phyloP scores from a whole-genome alignment of 2,888 invertebrate species.

The Oxyteleia sp. region DNA sequence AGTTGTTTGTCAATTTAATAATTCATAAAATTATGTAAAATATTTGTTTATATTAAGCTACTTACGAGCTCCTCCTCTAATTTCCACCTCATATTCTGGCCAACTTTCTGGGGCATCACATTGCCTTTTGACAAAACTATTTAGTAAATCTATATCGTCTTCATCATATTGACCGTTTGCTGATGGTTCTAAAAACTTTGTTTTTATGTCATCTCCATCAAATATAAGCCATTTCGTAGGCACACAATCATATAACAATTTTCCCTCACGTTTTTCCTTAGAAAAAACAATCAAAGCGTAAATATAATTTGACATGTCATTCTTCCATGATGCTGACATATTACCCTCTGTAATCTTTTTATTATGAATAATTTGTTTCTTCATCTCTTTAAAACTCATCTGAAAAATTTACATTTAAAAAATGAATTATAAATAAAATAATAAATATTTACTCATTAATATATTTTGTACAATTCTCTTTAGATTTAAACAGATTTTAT shows the following conservation, averaged over 20 bases:
- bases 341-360: neutral
- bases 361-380: neutral
- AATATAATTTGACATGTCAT: neutral
- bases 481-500: too few relatives aligned
- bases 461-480: too few relatives aligned
- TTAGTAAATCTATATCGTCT: conserved; percentile 1
- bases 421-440: too few relatives aligned
- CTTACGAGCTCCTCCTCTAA: conserved; percentile 28
- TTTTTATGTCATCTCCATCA: conserved; percentile 7
- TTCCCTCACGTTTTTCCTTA: conserved; percentile 8
- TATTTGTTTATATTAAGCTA: neutral
- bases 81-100: conserved; percentile 32
- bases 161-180: conserved; percentile 1
- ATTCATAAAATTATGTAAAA: too few relatives aligned
- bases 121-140: conserved; percentile 10
- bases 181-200: conserved; percentile 28
- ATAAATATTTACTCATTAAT: too few relatives aligned
- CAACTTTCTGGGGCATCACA: conserved; percentile 24
- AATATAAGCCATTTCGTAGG: conserved; percentile 17
- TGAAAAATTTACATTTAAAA: too few relatives aligned
- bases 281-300: conserved; percentile 11
- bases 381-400: too few relatives aligned
- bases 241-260: conserved; percentile 9
- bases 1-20: too few relatives aligned
- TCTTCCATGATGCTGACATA: neutral